Conservation (phyloP, 2,113 vertebrate genomes). For the Elaphurus davidianus region DNA sequence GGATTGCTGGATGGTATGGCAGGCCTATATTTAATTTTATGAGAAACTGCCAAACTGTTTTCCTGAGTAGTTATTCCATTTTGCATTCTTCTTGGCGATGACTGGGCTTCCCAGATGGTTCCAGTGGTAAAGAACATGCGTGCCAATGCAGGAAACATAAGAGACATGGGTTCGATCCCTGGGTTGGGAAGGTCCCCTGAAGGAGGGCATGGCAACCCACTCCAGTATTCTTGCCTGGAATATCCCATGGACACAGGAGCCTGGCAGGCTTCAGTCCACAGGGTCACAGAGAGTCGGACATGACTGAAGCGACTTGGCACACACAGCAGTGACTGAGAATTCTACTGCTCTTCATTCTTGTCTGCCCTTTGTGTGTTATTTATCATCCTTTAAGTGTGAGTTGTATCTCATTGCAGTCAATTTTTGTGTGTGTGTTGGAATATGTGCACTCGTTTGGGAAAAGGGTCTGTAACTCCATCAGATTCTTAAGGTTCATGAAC, state of each 20-base stretch:
- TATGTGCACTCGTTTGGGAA: not conserved
- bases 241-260: not conserved
- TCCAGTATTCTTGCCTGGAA: not conserved
- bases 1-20: not conserved
- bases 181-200: not conserved
- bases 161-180: not conserved
- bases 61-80: not conserved
- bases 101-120: not conserved
- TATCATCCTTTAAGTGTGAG: not conserved
- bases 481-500: not conserved
- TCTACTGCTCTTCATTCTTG: not conserved
- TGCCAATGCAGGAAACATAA: not conserved
- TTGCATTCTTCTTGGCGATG: not conserved
- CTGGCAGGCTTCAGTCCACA: not conserved
- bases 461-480: not conserved
- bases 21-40: not conserved
- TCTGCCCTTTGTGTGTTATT: not conserved
- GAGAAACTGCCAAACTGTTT: not conserved
- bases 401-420: not conserved
- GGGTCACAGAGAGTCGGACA: not conserved
- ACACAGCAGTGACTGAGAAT: not conserved
- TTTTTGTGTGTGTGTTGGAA: not conserved
- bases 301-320: not conserved
- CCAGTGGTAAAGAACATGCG: not conserved
- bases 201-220: not conserved